Conservation (phyloP, 2,797 vertebrate genomes). For the Natrix natrix region DNA sequence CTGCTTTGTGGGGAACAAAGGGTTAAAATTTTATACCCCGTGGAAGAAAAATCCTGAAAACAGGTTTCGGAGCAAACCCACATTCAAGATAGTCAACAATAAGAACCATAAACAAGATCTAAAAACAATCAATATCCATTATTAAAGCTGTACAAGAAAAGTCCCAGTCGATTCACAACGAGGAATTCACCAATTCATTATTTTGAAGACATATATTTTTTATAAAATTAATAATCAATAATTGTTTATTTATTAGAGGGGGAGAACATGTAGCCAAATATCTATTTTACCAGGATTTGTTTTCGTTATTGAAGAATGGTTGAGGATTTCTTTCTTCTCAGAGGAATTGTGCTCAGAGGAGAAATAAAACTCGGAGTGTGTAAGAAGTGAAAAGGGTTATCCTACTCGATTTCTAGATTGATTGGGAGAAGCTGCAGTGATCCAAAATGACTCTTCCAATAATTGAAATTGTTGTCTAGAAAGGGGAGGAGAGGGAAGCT, state of each 20-base stretch:
- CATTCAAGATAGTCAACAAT: background rate
- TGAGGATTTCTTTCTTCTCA: background rate
- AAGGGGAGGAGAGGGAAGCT: background rate
- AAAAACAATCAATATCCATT: background rate
- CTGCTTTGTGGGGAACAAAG: background rate
- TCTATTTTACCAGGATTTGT: background rate
- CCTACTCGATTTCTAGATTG: background rate
- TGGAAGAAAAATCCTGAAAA: background rate
- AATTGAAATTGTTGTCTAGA: background rate
- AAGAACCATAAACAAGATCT: background rate
- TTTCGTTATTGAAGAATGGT: background rate
- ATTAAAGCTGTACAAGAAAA: background rate
- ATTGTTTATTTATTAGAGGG: background rate
- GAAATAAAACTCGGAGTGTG: background rate
- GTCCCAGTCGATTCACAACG: background rate
- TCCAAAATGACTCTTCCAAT: background rate
- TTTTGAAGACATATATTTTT: background rate
- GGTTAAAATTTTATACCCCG: background rate
- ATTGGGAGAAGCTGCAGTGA: background rate
- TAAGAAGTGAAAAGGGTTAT: background rate
- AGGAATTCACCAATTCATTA: background rate
- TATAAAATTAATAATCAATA: background rate
- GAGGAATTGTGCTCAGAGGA: background rate
- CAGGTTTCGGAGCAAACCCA: background rate
- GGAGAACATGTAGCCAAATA: background rate